Evolutionary conservation across 2,888 invertebrate genomes (phyloP), one percentile per base, ranked within the genome.

Genomic region (Megastigmus dorsalis): DNA sequence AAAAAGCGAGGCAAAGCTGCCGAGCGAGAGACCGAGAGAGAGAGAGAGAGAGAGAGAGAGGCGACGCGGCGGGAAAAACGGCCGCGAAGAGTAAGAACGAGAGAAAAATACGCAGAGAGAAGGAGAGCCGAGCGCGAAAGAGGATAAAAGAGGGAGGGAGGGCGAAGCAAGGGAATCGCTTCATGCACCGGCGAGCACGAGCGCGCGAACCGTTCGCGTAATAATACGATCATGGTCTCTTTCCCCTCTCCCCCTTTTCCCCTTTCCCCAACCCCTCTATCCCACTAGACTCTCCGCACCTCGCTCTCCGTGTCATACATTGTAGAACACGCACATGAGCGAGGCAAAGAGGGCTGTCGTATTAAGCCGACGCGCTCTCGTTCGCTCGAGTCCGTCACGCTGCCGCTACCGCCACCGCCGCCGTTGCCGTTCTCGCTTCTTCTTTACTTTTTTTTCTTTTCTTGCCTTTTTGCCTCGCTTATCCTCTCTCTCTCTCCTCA

Each of bases 151-250:
- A 66, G 33, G 6, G n/a, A 4, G 38, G 18, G 33, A 48, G 13
- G 33, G 33, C 36, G 20, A 15, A 30, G 23, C 33, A 15, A 54
- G 45, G 54, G 71, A 69, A 55, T 66, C 65, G 74, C 82, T 85
- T 86, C 83, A 85, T 83, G 86, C 84, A 80, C 82, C 72, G 84
- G 59, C 81, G 82, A 84, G 81, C 86, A 83, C 81, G 79, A 82
- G 80, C 78, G 55, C 48, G 50, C 43, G 66, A 55, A 65, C 75
- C 67, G 67, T 65, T 71, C 75, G 67, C 81, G 84, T 83, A 85
- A 85, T 84, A 85, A 84, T 82, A 78, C 82, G 83, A 84, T 85
- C 83, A 79, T 45, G 59, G 52, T 60, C 43, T 62, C 45, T 57
- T n/a, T n/a, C 63, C 50, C 41, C 70, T 69, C 66, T 79, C 71